phyloP scores from a whole-genome alignment of 92 coral and sea anemone species.

The Umimayanthus kanabou region DNA sequence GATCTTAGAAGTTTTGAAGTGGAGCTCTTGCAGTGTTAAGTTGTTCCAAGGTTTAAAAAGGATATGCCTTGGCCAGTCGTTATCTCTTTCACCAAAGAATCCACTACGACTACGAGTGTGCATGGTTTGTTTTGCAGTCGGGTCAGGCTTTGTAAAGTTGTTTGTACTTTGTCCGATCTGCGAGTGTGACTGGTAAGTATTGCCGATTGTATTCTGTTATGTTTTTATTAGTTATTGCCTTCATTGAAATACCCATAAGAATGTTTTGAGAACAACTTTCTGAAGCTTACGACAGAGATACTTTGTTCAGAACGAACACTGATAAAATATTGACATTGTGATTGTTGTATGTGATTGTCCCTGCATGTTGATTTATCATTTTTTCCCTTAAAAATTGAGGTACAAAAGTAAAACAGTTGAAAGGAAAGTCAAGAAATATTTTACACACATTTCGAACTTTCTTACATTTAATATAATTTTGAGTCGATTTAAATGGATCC shows the following conservation, averaged over 20 bases:
- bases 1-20: background rate
- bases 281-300: too few species aligned
- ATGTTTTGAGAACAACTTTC: background rate
- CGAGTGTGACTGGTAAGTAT: background rate
- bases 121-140: background rate
- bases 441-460: background rate
- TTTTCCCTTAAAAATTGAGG: background rate
- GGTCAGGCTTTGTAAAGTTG: background rate
- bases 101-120: too few species aligned
- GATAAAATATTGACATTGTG: background rate
- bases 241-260: background rate
- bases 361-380: background rate
- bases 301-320: background rate
- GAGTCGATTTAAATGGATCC: background rate
- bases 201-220: background rate
- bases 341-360: background rate
- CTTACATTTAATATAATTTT: too few species aligned
- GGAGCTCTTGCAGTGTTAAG: background rate
- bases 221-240: background rate
- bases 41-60: background rate
- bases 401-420: too few species aligned
- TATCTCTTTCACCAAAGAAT: constrained; percentile 12
- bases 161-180: background rate
- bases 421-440: background rate
- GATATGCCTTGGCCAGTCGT: background rate